Conservation (phyloP, 2,888 invertebrate genomes). For the Athetis lepigone region DNA sequence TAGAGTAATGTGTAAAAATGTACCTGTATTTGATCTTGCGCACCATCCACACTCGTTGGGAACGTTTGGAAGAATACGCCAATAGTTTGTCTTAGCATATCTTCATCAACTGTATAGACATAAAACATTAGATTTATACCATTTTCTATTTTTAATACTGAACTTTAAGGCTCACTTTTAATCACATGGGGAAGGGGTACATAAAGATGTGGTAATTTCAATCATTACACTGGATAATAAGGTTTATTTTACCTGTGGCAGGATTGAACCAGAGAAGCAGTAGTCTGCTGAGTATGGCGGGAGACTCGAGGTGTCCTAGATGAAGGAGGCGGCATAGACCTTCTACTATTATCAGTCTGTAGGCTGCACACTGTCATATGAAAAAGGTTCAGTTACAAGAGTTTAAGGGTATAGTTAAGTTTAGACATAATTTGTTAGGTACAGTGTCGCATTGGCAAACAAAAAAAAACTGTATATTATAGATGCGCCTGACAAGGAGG, state of each 20-base stretch:
- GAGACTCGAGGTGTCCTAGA: constrained; percentile 92
- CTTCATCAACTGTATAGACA: constrained; percentile 89
- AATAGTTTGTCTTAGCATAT: constrained; percentile 92
- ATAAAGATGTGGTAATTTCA: neutral
- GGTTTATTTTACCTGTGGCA: constrained; percentile 87
- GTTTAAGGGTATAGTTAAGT: no score
- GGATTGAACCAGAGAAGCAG: constrained; percentile 96
- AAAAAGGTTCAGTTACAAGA: neutral
- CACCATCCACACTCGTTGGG: constrained; percentile 87
- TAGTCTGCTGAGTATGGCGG: constrained; percentile 92
- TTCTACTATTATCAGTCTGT: constrained; percentile 92
- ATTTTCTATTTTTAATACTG: neutral
- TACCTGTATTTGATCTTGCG: constrained; percentile 90
- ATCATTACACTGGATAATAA: neutral
- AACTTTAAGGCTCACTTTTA: neutral
- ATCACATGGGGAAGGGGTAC: no score
- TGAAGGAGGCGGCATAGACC: constrained; percentile 93
- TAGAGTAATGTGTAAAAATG: neutral
- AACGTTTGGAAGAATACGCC: constrained; percentile 93
- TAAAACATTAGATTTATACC: neutral
- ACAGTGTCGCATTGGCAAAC: no score
- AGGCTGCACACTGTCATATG: constrained; percentile 85
- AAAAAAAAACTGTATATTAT: no score
- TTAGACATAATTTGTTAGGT: no score
- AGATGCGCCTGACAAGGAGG: no score